These are phyloP conservation scores for Petrophora chlorosata DNA, from an alignment of 2,888 invertebrate species.

Conservation along the genomic window DNA sequence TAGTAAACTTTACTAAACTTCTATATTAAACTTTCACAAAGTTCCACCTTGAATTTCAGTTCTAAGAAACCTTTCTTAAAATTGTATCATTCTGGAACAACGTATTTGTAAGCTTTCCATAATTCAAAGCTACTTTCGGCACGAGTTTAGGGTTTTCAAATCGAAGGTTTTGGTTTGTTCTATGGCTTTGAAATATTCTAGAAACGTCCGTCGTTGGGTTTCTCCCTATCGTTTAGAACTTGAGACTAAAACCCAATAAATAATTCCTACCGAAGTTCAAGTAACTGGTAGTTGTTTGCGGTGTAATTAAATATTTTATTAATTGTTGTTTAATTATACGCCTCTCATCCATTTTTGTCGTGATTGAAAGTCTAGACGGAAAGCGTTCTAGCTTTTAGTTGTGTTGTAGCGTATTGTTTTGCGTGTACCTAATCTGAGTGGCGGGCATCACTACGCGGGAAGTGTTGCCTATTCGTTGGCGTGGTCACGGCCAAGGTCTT, in stretches of 20 bases:
- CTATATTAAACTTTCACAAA: background rate
- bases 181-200: constrained; percentile 24
- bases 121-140: constrained; percentile 9
- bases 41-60: background rate
- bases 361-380: background rate
- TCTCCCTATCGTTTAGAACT: constrained; percentile 22
- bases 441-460: constrained; percentile 62
- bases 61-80: constrained; percentile 1
- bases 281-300: constrained; percentile 8
- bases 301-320: constrained; percentile 14
- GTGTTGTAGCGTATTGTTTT: constrained; percentile 43
- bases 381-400: constrained; percentile 3
- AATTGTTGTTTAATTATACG: constrained; percentile 19
- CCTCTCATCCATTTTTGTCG: constrained; percentile 11
- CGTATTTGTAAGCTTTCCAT: constrained; percentile 9
- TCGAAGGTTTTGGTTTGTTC: constrained; percentile 19
- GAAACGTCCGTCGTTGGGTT: constrained; percentile 24
- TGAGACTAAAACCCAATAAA: too few species aligned
- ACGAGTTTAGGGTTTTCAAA: constrained; percentile 24
- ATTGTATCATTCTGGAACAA: background rate
- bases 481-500: constrained; percentile 82
- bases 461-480: constrained; percentile 58
- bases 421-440: constrained; percentile 57
- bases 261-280: constrained; percentile 21
- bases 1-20: too few species aligned